A percentile compares a stretch with the other conserved stretches of the same genome.
These are phyloP conservation scores for Callionymus lyra DNA, from an alignment of 2,113 vertebrate species.

Conservation along the genomic window DNA sequence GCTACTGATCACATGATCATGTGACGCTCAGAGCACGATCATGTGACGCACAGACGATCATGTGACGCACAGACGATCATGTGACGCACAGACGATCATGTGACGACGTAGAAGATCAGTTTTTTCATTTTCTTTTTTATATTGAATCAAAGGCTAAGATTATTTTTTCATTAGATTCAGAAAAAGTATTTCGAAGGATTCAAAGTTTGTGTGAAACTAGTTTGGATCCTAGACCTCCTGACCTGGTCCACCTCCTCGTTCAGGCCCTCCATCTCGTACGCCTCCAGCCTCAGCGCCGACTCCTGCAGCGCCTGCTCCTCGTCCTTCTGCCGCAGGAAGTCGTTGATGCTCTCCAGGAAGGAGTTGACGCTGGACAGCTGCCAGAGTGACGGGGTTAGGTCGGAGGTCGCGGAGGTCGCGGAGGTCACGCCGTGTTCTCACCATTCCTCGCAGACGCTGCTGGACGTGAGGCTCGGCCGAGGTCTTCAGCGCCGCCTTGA, in stretches of 20 bases:
- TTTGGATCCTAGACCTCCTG: too few relatives aligned
- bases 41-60: too few relatives aligned
- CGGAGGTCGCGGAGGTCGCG: neutral
- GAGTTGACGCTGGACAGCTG: conserved; percentile 56
- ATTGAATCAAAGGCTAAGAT: too few relatives aligned
- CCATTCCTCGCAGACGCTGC: conserved; percentile 56
- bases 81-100: too few relatives aligned
- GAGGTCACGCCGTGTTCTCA: conserved; percentile 44
- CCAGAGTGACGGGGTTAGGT: neutral
- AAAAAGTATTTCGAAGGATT: too few relatives aligned
- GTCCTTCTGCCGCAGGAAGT: conserved; percentile 50
- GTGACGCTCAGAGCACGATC: too few relatives aligned
- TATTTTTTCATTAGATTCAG: too few relatives aligned
- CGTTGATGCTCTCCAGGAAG: conserved; percentile 65
- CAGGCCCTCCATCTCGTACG: conserved; percentile 60
- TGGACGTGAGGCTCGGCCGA: conserved; percentile 45
- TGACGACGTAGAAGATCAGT: too few relatives aligned
- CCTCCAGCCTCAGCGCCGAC: conserved; percentile 62
- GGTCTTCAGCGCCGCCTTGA: conserved; percentile 60
- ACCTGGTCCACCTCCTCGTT: conserved; percentile 71
- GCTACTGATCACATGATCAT: too few relatives aligned
- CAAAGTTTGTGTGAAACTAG: too few relatives aligned
- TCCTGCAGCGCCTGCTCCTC: conserved; percentile 53
- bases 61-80: too few relatives aligned
- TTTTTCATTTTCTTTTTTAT: too few relatives aligned